Base-by-base conservation (phyloP, 2,113 vertebrate species). In the Lates calcarifer region DNA sequence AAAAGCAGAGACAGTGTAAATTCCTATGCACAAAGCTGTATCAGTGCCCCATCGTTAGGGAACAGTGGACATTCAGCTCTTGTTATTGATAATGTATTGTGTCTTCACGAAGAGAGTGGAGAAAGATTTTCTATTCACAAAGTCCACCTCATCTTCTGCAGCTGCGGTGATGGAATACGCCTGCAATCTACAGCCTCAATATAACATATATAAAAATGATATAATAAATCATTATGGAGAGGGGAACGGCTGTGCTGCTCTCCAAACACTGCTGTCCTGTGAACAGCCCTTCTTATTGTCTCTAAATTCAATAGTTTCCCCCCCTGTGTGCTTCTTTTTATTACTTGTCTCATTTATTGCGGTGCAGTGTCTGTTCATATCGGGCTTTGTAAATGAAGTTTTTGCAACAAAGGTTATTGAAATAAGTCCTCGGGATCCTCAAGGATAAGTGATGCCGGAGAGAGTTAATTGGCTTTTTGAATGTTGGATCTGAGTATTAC, bases 261-360 rank as follows among this genome's bases (percentile, higher is more conserved):
- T 89, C 74, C 82, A 88, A 88, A 90, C 86, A 90, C 80, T 8
- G 79, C 53, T 86, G 92, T 89, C 92, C 91, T 90, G 87, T 82
- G 87, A 90, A 89, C 80, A 91, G 85, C 80, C 79, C 74, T 73
- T 88, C 86, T 91, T 91, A 93, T 92, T 93, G 91, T 92, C 87
- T 92, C 90, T 81, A 90, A 90, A 93, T 91, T 92, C 91, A 93
- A 93, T 92, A 91, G 89, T 56, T 22, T 17, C 76, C 70, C 61
- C 68, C 43, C 56, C 33, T 53, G 8, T 77, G 80, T 53, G 82
- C 79, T 85, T 74, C 89, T 89, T 92, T 92, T 91, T 93, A 93
- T 93, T 93, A 93, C 92, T 89, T 41, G 91, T 92, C 90, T 92
- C 92, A 91, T 93, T 92, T 92, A 92, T 93, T 93, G 90, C 88